A percentile compares a stretch with the other conserved stretches of the same genome.
Conservation (phyloP, 2,113 vertebrate genomes). For the Podiceps cristatus region DNA sequence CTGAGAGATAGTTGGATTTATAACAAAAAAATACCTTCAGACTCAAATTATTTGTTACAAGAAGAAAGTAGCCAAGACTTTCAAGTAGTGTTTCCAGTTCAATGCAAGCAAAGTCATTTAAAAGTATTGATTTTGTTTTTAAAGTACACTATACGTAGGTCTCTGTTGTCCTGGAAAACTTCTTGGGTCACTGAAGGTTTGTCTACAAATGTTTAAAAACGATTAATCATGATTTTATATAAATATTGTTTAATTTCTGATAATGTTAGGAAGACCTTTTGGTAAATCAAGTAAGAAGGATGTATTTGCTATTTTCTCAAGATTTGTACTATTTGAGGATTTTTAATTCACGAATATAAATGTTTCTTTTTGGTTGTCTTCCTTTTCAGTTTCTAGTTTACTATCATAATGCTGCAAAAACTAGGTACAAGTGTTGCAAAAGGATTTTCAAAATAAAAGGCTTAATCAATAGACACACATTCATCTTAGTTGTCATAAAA, state of each 20-base stretch:
- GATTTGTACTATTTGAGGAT: not conserved
- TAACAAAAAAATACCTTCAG: not conserved
- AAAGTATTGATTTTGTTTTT: not conserved
- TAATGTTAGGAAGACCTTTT: not conserved
- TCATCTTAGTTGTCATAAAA: not conserved
- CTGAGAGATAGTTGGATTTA: not conserved
- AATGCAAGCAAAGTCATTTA: not conserved
- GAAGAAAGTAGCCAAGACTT: not conserved
- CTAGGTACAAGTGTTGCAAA: not conserved
- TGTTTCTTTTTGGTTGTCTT: not conserved
- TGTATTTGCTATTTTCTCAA: not conserved
- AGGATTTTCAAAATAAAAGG: not conserved
- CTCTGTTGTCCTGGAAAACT: not conserved
- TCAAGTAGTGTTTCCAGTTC: not conserved
- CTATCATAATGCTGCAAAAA: not conserved
- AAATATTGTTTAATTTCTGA: not conserved
- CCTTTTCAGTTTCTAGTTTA: not conserved
- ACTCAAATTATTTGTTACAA: not conserved
- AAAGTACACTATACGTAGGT: not conserved
- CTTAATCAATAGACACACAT: not conserved
- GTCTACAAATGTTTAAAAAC: not conserved
- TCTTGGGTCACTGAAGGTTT: fast-evolving
- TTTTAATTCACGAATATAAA: not conserved
- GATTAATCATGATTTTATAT: not conserved
- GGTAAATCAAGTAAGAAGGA: not conserved